phyloP scores from a whole-genome alignment of 2,888 invertebrate genomes.

The Crepidodera aurea region DNA sequence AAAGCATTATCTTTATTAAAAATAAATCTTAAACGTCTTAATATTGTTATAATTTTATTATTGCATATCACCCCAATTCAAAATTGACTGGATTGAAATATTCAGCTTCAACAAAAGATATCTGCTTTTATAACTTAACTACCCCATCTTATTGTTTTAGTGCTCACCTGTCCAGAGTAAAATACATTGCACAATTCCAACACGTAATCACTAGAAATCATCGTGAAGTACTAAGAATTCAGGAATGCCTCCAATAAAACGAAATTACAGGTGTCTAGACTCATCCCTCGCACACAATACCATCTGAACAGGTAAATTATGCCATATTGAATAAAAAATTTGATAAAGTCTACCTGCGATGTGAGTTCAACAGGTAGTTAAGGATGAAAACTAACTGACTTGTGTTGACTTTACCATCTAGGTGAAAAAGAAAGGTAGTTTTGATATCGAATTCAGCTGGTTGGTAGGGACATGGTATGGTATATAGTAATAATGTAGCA shows the following conservation, averaged over 20 bases:
- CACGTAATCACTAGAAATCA: conserved; percentile 76
- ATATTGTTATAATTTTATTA: too few species aligned
- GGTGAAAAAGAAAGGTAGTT: conserved; percentile 40
- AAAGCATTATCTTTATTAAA: too few species aligned
- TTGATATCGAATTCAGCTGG: conserved; percentile 22
- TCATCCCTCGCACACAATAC: conserved; percentile 9
- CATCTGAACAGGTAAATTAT: conserved; percentile 9
- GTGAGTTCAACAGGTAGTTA: conserved; percentile 38
- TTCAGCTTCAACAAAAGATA: too few species aligned
- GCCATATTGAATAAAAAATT: conserved; percentile 25
- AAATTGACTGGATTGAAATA: too few species aligned
- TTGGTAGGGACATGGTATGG: background rate
- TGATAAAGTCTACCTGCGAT: conserved; percentile 27
- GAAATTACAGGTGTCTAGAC: conserved; percentile 12
- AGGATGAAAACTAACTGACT: conserved; percentile 37
- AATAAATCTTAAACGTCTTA: too few species aligned
- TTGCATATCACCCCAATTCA: too few species aligned
- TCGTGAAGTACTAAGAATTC: conserved; percentile 13
- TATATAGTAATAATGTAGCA: background rate
- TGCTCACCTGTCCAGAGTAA: conserved; percentile 84
- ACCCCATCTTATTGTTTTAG: background rate
- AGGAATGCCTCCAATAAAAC: conserved; percentile 9
- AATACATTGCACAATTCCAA: conserved; percentile 88
- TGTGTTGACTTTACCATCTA: conserved; percentile 34
- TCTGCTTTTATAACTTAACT: too few species aligned